Base-by-base conservation (phyloP, 2,797 vertebrate species). In the Cirrhinus molitorella region DNA sequence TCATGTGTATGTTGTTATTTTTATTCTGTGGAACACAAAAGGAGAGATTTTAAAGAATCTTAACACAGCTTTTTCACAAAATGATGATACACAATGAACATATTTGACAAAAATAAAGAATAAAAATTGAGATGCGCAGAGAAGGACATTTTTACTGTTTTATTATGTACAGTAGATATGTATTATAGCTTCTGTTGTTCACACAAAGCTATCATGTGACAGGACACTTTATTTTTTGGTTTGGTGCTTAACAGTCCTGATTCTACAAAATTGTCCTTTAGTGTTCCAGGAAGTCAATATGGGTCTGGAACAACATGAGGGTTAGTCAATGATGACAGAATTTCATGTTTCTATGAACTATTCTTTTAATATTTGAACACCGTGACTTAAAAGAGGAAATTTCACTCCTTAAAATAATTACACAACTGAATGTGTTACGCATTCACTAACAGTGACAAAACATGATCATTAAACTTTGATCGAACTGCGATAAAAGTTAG, bases 401-500 rank as follows among this genome's bases (percentile, higher is more conserved):
- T 19, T 17, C 2, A 19, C 2, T 19, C 59, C 31, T n/a, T 51
- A n/a, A 49, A 49, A 49, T 47, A 47, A 34, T 59, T 6, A 10
- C 67, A 57, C 23, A 70, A 59, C 19, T 16, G 12, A 59, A 81
- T 12, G 37, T 47, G 53, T 34, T 40, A 12, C 21, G 6, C 17
- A 9, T 28, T 43, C 43, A 63, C 11, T 16, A 40, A 21, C 65
- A 71, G 63, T 28, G 25, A 59, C 40, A 17, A 72, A 65, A 74
- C 53, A 72, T 1, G 19, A 37, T 16, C 70, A 51, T 53, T 81
- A 81, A 43, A 74, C 80, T 65, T 81, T 81, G 70, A 81, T 65
- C 47, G 4, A 65, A 14, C 1, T 14, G 57, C 6, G n/a, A 74
- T 65, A 81, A 71, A 80, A 45, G 37, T 70, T 28, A 70, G 28